Base-by-base conservation (phyloP, 2,797 vertebrate species). In the Tapirus indicus region DNA sequence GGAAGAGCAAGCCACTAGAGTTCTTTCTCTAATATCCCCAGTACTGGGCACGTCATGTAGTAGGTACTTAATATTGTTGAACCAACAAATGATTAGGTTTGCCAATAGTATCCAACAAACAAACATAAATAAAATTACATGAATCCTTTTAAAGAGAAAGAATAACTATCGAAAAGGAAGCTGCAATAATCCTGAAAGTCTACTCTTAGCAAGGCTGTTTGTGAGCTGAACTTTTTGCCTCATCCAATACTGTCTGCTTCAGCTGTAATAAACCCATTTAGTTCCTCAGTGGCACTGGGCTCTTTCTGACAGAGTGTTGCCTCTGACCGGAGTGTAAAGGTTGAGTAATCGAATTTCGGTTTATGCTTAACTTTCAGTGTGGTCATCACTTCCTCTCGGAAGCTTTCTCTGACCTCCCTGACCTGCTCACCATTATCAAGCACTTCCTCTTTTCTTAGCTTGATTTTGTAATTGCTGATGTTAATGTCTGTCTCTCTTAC, bases 101-200 rank as follows among this genome's bases (percentile, higher is more conserved):
- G 58, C 58, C 88, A 69, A 1, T 35, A 74, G 23, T 85, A 47
- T 78, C 47, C 16, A 20, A 32, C 8, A 71, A 78, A 60, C 35
- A 79, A 68, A 47, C 12, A 38, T 23, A 69, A 66, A 41, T 54
- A 64, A 86, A 86, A 58, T 82, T 93, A 49, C 8, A 9, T 62
- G n/a, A 84, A 74, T 74, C 56, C 38, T 89, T 96, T 95, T 32
- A 54, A 96, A 90, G 56, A 62, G 41, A 64, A 91, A 87, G 60
- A 49, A 38, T 87, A 80, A 23, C 52, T 54, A 23, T 49, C 82
- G 68, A 88, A 92, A 72, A 84, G 54, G 77, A 94, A 60, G 64
- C 20, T 41, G 29, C 35, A 71, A 6, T 60, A 25, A 71, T 72
- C 47, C 79, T 82, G 52, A 62, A 91, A 69, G 58, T 54, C 41